Conservation (phyloP, 2,888 invertebrate genomes). For the Dicyrtomina minuta region DNA sequence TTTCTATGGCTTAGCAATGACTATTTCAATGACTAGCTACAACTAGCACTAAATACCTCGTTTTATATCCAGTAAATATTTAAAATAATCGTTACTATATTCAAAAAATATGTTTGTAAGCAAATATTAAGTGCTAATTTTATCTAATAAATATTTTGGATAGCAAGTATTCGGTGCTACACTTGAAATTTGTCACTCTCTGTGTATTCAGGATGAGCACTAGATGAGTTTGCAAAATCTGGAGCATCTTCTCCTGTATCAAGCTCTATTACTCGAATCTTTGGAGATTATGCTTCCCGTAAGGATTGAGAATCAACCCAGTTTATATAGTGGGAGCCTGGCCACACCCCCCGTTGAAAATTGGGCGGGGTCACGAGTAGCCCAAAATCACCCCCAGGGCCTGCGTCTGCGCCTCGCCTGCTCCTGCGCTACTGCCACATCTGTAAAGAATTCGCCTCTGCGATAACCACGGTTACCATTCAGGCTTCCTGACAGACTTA, state of each 20-base stretch:
- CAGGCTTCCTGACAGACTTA: conserved; percentile 18
- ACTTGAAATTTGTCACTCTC: background rate
- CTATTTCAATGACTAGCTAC: too few relatives aligned
- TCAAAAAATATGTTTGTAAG: too few relatives aligned
- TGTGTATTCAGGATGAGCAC: conserved; percentile 19
- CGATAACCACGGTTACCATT: conserved; percentile 1
- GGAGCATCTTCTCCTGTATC: conserved; percentile 13
- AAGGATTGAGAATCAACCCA: conserved; percentile 20
- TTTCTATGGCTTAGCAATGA: too few relatives aligned
- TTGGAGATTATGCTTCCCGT: conserved; percentile 27
- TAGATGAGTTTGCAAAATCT: conserved; percentile 21
- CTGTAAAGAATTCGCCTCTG: conserved; percentile 11
- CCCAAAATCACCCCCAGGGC: background rate
- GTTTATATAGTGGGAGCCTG: background rate
- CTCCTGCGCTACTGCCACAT: too few relatives aligned
- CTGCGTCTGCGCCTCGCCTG: conserved; percentile 14
- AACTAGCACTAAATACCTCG: too few relatives aligned
- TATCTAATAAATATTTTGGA: too few relatives aligned
- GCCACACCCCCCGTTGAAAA: too few relatives aligned
- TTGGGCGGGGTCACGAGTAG: background rate
- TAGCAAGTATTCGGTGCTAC: too few relatives aligned
- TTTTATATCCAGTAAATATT: too few relatives aligned
- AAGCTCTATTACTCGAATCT: conserved; percentile 15
- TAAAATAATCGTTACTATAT: too few relatives aligned
- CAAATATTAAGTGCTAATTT: too few relatives aligned